Evolutionary conservation across 2,797 vertebrate genomes (phyloP), one percentile per base, ranked within the genome.

Genomic region (Enteromius argenteus): DNA sequence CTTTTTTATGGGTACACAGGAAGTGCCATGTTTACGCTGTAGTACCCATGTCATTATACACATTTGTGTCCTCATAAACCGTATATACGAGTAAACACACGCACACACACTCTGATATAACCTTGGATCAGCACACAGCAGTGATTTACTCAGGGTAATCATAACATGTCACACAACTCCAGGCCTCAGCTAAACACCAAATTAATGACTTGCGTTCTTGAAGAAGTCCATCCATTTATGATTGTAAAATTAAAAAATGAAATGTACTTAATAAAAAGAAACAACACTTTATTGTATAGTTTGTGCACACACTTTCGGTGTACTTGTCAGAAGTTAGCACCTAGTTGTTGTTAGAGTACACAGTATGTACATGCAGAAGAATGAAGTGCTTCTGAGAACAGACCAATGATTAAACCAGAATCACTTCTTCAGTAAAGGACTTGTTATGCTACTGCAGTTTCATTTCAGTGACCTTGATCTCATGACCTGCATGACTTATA

Each of bases 131-230:
- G 62, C 37, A 8, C 37, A 7, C 56, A 7, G 23, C 32, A 21
- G 32, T 69, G 49, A 58, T 80, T 80, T 71, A 80, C 79, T 81
- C 79, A 46, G 67, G 37, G 37, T 81, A 2, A 71, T 49, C 4
- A 39, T 32, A 32, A 32, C 32, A 32, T 32, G 32, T 32, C 32
- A 32, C 2, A 32, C 32, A 32, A 32, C 32, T 32, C 32, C 32
- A 32, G 32, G 32, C 17, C 27, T 79, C 76, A 51, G 62, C 44
- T 79, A 67, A 79, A 67, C 77, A 67, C 62, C 62, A 67, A 51
- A 35, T 15, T 0, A n/a, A 13, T 9, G 2, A 44, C 42, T 10
- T 23, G 21, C 3, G 4, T 17, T 14, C 30, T 51, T 23, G 11
- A 37, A 32, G 30, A 23, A 23, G 39, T 44, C 68, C 13, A 8